These are phyloP conservation scores for Ormyrus labotus DNA, from an alignment of 2,888 invertebrate genomes.

Conservation along the genomic window DNA sequence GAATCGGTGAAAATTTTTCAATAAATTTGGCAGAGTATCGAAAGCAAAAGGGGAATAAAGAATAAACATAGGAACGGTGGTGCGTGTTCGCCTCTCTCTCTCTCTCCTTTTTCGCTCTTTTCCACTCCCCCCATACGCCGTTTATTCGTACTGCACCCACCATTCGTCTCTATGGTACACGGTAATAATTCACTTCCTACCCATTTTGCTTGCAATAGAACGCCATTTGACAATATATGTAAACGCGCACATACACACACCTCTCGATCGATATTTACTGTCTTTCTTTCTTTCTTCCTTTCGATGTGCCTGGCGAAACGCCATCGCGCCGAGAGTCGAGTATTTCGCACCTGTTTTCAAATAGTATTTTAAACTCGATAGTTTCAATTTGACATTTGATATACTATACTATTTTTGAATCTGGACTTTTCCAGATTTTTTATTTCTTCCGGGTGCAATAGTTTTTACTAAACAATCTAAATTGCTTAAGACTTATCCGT, in stretches of 20 bases:
- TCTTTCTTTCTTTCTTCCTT: background rate
- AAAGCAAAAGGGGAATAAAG: too few relatives aligned
- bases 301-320: background rate
- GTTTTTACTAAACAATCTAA: too few relatives aligned
- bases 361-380: background rate
- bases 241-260: background rate
- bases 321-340: too few relatives aligned
- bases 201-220: conserved; percentile 70
- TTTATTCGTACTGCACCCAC: conserved; percentile 37
- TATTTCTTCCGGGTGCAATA: too few relatives aligned
- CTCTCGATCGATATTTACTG: conserved; percentile 20
- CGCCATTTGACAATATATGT: conserved; percentile 65
- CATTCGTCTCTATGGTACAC: conserved; percentile 65
- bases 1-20: too few relatives aligned
- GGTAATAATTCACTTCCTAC: conserved; percentile 71
- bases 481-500: too few relatives aligned
- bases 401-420: background rate
- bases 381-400: background rate
- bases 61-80: too few relatives aligned
- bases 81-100: too few relatives aligned
- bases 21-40: too few relatives aligned
- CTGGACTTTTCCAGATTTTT: too few relatives aligned
- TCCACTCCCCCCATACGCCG: background rate
- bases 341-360: conserved; percentile 36
- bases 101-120: background rate